Evolutionary conservation across 1,140 invertebrate species (phyloP), one percentile per base, ranked within the genome.

Genomic region (Eufriesea mexicana): DNA sequence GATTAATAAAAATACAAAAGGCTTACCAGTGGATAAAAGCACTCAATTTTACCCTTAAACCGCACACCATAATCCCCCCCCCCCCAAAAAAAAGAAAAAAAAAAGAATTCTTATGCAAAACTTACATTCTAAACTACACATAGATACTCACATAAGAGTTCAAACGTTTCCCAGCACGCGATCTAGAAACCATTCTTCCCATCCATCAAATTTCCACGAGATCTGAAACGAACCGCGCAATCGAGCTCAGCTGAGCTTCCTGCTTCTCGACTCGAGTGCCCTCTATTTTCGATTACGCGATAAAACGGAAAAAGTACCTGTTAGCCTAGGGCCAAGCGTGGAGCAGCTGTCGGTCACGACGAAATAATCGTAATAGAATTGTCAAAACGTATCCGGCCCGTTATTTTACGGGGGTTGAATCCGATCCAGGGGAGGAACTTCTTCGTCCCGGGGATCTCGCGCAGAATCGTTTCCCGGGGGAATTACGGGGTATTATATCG

Each of bases 291-390:
- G 79, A 86, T 86, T 80, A 51, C 67, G n/a, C 72, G 72, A 87
- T 57, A 79, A 79, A 87, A 83, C 61, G 66, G 59, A 70, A 61
- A 8, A 35, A 73, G 79, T 55, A 74, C 47, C 49, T 74, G 54
- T 81, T 72, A 55, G 64, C 68, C 8, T 51, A 55, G 54, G 59
- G 67, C 72, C 20, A 45, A 86, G 84, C 78, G 77, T 73, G 89
- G 79, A 92, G 90, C 92, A 92, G 92, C 92, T 92, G 92, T 84
- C 86, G 86, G 74, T 25, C 89, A 89, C 90, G 91, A 91, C 84
- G 89, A 92, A 92, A 93, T 93, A 93, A 93, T 93, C 92, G 91
- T 91, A 93, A 93, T 93, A 93, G 92, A 93, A 93, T 93, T 93
- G 93, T 93, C 93, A 93, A 93, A 93, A 93, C 87, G 93, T 93